Conservation (phyloP, 2,113 vertebrate genomes). For the Chelonoidis abingdonii region DNA sequence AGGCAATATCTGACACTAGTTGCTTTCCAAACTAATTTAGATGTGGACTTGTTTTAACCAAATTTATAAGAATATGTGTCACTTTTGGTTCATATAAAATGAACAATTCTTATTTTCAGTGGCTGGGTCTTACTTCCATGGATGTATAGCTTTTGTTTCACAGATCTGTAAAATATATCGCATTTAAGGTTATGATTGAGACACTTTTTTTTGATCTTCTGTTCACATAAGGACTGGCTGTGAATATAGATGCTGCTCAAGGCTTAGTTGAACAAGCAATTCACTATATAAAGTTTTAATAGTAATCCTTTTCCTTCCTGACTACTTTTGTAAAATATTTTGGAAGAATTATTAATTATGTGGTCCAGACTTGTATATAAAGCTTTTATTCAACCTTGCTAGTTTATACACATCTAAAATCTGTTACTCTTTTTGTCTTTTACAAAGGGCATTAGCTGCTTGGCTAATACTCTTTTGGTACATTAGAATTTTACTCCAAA, state of each 20-base stretch:
- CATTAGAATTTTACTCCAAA: neutral
- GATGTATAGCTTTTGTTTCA: constrained; percentile 75
- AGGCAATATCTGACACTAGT: neutral
- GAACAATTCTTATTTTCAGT: neutral
- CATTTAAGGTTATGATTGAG: constrained; percentile 51
- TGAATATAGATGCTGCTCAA: constrained; percentile 68
- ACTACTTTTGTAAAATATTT: constrained; percentile 1
- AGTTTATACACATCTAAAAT: neutral
- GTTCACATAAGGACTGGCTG: constrained; percentile 42
- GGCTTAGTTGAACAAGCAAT: constrained; percentile 80
- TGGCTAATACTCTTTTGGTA: neutral
- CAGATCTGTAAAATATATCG: constrained; percentile 65
- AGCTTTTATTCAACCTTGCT: neutral
- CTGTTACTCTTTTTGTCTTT: neutral
- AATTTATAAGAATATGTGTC: constrained; percentile 13
- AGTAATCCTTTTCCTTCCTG: neutral
- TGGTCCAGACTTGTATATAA: neutral
- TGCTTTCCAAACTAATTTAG: constrained; percentile 21
- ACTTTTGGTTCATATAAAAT: neutral
- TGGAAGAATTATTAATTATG: neutral
- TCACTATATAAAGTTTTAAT: neutral
- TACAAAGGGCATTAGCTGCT: neutral
- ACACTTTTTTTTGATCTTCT: constrained; percentile 74
- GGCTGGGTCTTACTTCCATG: constrained; percentile 80
- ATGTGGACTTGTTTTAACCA: constrained; percentile 43